Conservation (phyloP, 2,888 invertebrate species). For the Belgica antarctica region DNA sequence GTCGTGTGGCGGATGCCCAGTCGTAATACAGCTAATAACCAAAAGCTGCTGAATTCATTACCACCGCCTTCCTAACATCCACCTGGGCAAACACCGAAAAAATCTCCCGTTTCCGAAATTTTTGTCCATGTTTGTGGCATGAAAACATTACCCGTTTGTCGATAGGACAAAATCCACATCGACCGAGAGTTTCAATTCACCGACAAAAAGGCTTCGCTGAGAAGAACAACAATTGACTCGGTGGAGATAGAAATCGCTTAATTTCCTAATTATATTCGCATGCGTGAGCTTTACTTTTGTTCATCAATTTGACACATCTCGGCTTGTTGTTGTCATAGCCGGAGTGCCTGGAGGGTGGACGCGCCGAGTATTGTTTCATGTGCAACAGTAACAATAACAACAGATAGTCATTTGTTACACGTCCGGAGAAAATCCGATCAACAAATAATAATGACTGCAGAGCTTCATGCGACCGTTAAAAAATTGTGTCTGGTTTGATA, state of each 20-base stretch:
- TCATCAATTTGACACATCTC: constrained; percentile 13
- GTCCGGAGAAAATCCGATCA: constrained; percentile 31
- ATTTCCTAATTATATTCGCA: constrained; percentile 43
- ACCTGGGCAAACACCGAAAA: neutral
- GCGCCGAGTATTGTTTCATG: neutral
- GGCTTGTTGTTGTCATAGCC: too few species aligned
- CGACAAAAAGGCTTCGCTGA: neutral
- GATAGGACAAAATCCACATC: constrained; percentile 2
- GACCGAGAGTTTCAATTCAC: neutral
- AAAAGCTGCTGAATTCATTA: neutral
- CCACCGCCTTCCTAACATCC: neutral
- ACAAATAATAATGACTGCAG: constrained; percentile 35
- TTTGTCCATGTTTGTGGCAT: neutral
- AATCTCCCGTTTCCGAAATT: neutral
- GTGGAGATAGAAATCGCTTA: constrained; percentile 21
- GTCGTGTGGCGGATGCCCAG: neutral
- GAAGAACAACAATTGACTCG: neutral
- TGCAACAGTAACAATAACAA: neutral
- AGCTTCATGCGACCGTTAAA: neutral
- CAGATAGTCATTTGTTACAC: neutral
- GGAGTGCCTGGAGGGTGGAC: neutral
- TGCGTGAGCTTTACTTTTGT: constrained; percentile 36
- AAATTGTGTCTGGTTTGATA: neutral
- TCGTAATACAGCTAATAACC: too few species aligned
- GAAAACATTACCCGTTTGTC: too few species aligned